Evolutionary conservation across 2,113 vertebrate genomes (phyloP).

Genomic region (Neotoma lepida): DNA sequence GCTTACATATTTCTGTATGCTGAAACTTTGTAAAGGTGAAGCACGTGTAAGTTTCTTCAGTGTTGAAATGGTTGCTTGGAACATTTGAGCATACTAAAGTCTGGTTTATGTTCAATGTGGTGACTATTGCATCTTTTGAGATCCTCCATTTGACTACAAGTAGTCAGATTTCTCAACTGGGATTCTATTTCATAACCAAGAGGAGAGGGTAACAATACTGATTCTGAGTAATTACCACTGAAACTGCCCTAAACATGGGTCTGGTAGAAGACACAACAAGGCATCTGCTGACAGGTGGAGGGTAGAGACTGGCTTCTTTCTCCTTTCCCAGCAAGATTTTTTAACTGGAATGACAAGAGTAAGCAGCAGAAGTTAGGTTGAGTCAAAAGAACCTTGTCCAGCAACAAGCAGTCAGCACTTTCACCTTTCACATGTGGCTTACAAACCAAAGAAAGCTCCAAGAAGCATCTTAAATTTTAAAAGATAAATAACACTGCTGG

Average conservation of each 20-base stretch:
- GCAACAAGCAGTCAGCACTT: background rate
- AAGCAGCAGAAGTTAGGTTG: background rate
- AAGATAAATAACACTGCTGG: background rate
- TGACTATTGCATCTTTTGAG: slow-evolving; percentile 7
- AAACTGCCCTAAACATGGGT: background rate
- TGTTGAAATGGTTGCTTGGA: background rate
- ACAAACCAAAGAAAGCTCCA: slow-evolving; percentile 35
- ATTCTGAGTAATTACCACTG: slow-evolving; percentile 33
- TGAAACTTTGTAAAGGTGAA: slow-evolving; percentile 31
- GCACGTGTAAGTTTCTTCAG: slow-evolving; percentile 12
- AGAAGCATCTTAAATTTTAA: slow-evolving; percentile 48
- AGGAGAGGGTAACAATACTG: background rate
- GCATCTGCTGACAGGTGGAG: background rate
- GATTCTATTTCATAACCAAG: background rate
- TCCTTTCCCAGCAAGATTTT: background rate
- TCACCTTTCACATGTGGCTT: slow-evolving; percentile 8
- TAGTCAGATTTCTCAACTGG: slow-evolving; percentile 22
- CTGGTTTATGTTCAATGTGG: background rate
- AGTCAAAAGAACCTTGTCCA: background rate
- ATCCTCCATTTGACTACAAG: background rate
- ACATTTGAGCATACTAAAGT: background rate
- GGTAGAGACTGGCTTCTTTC: background rate
- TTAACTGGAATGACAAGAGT: slow-evolving; percentile 36
- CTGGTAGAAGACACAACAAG: background rate
- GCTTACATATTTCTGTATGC: background rate